A percentile compares a stretch with the other conserved stretches of the same genome.
These are phyloP conservation scores for Takifugu rubripes DNA, from an alignment of 2,797 vertebrate species.

Conservation along the genomic window DNA sequence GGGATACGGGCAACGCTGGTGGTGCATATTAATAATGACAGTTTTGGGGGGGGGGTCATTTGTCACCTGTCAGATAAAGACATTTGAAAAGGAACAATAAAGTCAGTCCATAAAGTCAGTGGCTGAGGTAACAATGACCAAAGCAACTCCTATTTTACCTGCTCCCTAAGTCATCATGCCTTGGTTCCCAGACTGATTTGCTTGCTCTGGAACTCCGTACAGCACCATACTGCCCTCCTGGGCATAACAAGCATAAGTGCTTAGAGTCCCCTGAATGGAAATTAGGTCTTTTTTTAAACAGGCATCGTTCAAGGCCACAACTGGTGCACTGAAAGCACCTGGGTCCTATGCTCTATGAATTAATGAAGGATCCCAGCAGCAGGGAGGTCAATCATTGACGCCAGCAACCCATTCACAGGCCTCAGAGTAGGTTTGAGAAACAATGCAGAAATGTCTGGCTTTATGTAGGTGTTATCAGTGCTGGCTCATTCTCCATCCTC, in stretches of 20 bases:
- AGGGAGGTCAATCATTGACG: constrained; percentile 34
- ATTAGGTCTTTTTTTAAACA: constrained; percentile 51
- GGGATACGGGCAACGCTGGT: constrained; percentile 59
- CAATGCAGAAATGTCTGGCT: constrained; percentile 3
- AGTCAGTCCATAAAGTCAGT: constrained; percentile 26
- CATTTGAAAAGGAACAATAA: constrained; percentile 23
- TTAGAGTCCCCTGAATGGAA: constrained; percentile 62
- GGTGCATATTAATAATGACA: constrained; percentile 70
- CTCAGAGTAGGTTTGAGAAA: constrained; percentile 24
- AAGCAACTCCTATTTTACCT: constrained; percentile 16
- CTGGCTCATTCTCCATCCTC: constrained; percentile 29
- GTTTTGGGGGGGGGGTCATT: constrained; percentile 35
- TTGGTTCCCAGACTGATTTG: constrained; percentile 47
- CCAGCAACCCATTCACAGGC: constrained; percentile 21
- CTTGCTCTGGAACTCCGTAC: constrained; percentile 46
- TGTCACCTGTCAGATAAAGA: constrained; percentile 20
- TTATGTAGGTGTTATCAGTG: constrained; percentile 1
- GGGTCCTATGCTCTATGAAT: constrained; percentile 46
- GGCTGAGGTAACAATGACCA: constrained; percentile 28
- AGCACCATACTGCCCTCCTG: constrained; percentile 51
- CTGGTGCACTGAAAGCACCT: constrained; percentile 53
- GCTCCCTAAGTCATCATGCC: constrained; percentile 39
- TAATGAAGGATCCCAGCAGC: constrained; percentile 51
- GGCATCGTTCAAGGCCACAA: constrained; percentile 62
- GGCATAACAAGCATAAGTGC: constrained; percentile 58